Percentiles rank a stretch among this genome's conserved stretches.
These are phyloP conservation scores for Peucedramus taeniatus DNA, from an alignment of 2,113 vertebrate genomes.

Conservation along the genomic window DNA sequence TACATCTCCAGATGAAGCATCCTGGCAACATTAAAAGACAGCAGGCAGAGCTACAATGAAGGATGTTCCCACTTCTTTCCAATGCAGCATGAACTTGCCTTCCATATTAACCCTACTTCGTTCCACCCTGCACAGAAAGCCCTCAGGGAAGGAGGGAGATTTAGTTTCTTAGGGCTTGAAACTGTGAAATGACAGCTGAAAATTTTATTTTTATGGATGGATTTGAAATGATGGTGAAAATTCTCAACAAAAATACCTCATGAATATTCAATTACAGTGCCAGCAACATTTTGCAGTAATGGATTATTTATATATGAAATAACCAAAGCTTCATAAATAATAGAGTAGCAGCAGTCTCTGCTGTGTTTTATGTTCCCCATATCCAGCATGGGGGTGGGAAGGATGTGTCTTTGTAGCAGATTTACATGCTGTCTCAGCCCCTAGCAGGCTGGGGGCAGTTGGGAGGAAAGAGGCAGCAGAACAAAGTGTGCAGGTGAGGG, in stretches of 20 bases:
- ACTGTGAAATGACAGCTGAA: conserved; percentile 14
- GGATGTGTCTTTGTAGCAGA: background rate
- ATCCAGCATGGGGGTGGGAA: background rate
- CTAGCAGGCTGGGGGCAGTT: background rate
- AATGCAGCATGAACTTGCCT: background rate
- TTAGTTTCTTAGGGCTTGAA: background rate
- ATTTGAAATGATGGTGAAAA: conserved; percentile 2
- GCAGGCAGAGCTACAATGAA: background rate
- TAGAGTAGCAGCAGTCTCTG: conserved; percentile 39
- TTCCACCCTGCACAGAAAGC: background rate
- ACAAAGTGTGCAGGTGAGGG: background rate
- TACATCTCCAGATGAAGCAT: background rate
- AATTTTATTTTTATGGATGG: conserved; percentile 46
- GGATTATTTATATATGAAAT: conserved; percentile 77
- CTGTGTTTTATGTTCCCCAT: background rate
- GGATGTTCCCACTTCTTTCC: background rate
- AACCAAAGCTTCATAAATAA: conserved; percentile 78
- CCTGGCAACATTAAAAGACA: background rate
- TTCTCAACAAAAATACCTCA: conserved; percentile 56
- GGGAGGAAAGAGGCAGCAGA: background rate
- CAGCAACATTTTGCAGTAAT: conserved; percentile 68
- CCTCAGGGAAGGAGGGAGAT: background rate
- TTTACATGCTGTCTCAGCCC: background rate
- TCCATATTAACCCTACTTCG: background rate
- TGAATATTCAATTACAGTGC: conserved; percentile 71